Base-by-base conservation (phyloP, 2,888 invertebrate genomes). In the Metalampra italica region DNA sequence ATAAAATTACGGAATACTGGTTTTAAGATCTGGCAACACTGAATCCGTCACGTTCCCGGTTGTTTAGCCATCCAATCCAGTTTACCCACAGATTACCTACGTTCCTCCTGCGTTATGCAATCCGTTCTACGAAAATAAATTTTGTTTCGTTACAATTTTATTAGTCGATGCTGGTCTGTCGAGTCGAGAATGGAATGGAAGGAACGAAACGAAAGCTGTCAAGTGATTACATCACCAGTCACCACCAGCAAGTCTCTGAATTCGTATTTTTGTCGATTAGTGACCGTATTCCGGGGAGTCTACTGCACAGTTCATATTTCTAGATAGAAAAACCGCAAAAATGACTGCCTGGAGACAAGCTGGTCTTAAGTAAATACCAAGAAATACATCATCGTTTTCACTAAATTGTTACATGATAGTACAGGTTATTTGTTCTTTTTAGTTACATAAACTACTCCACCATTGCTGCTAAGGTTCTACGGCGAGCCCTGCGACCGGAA, bases 361-460 rank as follows among this genome's bases (percentile, higher is more conserved):
- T 62, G 96, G 96, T 78, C 90, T 96, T 66, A 96, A 94, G 96
- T 96, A 91, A 93, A 94, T 53, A 41, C 34, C 13, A n/a, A n/a
- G 8, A 12, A 34, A 30, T 36, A 22, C 29, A 45, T 9, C 11
- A 14, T 7, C 30, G 46, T 14, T 43, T 32, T 8, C 32, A 2
- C 8, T 32, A 32, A 8, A 32, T 32, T 32, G 11, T 32, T 32
- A 32, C 32, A 7, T 32, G 32, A 32, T 32, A 32, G 5, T 32
- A 11, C 8, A 47, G 40, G 45, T 49, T 49, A 49, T 45, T n/a
- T 32, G 11, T 32, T 32, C 22, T 49, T 78, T 82, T 54, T 78
- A 98, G 98, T 90, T 98, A 98, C 91, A 95, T 98, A 82, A 96
- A 97, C 90, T 98, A 96, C 86, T 98, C 98, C 51, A 96, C 95